Base-by-base conservation (phyloP, 1,140 invertebrate genomes). In the Apocrypta bakeri region DNA sequence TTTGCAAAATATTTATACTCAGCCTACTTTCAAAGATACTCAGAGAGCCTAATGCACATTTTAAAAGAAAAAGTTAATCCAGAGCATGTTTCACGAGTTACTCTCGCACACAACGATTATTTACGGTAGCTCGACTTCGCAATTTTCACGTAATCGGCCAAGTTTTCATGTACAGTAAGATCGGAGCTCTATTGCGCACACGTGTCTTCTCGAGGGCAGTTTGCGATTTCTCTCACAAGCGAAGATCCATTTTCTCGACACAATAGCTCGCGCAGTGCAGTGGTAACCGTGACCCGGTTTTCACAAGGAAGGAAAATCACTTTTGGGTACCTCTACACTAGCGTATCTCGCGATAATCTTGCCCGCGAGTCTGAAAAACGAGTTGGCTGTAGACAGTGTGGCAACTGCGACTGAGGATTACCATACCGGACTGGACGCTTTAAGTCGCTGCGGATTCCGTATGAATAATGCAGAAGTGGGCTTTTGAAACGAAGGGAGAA, bases 391-490 rank as follows among this genome's bases (percentile, higher is more conserved):
- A 85, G 82, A 82, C 85, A 81, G 79, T 83, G 82, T 72, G 78
- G 76, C 76, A 84, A 85, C 72, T 29, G 82, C 82, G 17, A 37
- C 42, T 24, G 76, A 42, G 72, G 73, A 83, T 87, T 84, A 84
- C 82, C 85, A 85, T 83, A 84, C 68, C 83, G 85, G 86, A 86
- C 84, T 85, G 84, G 84, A 87, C 88, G 85, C 33, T 2, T 9
- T 27, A 7, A 29, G 1, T 66, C n/a, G 24, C 85, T 84, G 83
- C 83, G 79, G 74, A 71, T 83, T 83, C 83, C 75, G 48, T 84
- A 88, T 89, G 87, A 89, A 89, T 89, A 85, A 89, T 89, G 88
- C 88, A 88, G 37, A 40, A 77, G 63, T 69, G 68, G 78, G 72
- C 84, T 85, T 87, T 86, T 76, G 81, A 86, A 88, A 87, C 83